Percentiles rank a stretch among this genome's conserved stretches.
Conservation (phyloP, 2,888 invertebrate species). For the Ormyrus rosae region DNA sequence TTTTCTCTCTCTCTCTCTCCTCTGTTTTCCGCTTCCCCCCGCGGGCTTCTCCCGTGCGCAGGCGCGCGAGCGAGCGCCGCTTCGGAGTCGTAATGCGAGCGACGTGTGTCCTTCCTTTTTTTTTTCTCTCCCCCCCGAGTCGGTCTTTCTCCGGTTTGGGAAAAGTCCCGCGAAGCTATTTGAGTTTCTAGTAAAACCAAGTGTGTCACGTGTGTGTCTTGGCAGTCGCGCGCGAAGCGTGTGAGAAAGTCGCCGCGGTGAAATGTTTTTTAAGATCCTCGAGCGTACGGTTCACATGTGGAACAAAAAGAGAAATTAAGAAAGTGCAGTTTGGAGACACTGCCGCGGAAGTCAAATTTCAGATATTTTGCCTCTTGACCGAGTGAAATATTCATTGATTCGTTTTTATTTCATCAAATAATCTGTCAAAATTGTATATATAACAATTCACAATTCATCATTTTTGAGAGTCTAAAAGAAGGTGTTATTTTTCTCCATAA, state of each 20-base stretch:
- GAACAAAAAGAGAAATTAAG: neutral
- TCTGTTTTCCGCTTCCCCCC: slow-evolving; percentile 1
- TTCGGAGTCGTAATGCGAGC: neutral
- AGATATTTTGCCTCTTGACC: no score
- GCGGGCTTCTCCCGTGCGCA: neutral
- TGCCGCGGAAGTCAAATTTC: no score
- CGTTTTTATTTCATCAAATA: no score
- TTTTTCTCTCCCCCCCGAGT: neutral
- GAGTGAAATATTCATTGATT: no score
- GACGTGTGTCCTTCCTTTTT: neutral
- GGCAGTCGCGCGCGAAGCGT: neutral
- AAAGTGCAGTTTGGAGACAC: neutral
- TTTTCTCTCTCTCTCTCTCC: neutral
- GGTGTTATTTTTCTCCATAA: no score
- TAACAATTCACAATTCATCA: no score
- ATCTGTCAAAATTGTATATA: no score
- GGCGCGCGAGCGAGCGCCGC: neutral
- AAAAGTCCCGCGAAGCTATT: slow-evolving; percentile 36
- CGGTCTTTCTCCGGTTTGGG: neutral
- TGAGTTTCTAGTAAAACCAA: slow-evolving; percentile 31
- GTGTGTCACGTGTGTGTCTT: slow-evolving; percentile 11
- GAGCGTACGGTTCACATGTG: slow-evolving; percentile 5
- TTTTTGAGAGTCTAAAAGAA: no score
- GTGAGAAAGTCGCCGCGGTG: slow-evolving; percentile 13
- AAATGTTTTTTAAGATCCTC: slow-evolving; percentile 19